phyloP scores from a whole-genome alignment of 2,888 invertebrate genomes.

The Calephelis perditalis region DNA sequence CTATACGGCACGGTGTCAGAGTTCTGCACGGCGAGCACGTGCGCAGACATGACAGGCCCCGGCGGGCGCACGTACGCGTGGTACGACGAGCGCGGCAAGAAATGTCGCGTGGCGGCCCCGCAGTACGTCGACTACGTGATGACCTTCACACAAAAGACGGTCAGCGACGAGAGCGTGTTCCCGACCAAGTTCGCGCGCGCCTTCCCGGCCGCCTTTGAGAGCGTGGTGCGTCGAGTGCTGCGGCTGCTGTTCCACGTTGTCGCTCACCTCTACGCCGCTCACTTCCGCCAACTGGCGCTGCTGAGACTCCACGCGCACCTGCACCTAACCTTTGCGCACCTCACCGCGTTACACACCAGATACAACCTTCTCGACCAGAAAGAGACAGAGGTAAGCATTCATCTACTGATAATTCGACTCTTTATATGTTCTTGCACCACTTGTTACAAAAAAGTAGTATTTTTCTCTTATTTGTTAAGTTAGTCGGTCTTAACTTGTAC shows the following conservation, averaged over 20 bases:
- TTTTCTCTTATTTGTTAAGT: no score
- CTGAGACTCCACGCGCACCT: slow-evolving; percentile 97
- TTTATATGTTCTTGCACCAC: no score
- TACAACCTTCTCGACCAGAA: slow-evolving; percentile 96
- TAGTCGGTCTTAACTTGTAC: no score
- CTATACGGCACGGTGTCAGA: slow-evolving; percentile 99
- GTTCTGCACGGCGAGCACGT: slow-evolving; percentile 97
- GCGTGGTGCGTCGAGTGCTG: slow-evolving; percentile 96
- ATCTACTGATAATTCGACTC: not conserved
- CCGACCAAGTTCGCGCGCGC: slow-evolving; percentile 98
- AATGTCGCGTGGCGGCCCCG: slow-evolving; percentile 96
- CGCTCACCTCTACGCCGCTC: slow-evolving; percentile 98
- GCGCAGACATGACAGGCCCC: slow-evolving; percentile 98
- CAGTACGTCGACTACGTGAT: slow-evolving; percentile 99
- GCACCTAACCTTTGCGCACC: slow-evolving; percentile 97
- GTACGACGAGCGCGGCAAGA: slow-evolving; percentile 99
- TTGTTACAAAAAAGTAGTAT: no score
- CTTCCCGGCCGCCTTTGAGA: slow-evolving; percentile 96
- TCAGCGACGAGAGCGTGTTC: slow-evolving; percentile 97
- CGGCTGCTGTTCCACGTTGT: slow-evolving; percentile 98
- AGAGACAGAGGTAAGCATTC: slow-evolving; percentile 86
- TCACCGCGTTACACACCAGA: slow-evolving; percentile 90
- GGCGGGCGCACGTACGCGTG: slow-evolving; percentile 97
- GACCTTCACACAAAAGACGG: slow-evolving; percentile 98
- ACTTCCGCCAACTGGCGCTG: slow-evolving; percentile 96